Base-by-base conservation (phyloP, 2,797 vertebrate genomes). In the Ceryle rudis region DNA sequence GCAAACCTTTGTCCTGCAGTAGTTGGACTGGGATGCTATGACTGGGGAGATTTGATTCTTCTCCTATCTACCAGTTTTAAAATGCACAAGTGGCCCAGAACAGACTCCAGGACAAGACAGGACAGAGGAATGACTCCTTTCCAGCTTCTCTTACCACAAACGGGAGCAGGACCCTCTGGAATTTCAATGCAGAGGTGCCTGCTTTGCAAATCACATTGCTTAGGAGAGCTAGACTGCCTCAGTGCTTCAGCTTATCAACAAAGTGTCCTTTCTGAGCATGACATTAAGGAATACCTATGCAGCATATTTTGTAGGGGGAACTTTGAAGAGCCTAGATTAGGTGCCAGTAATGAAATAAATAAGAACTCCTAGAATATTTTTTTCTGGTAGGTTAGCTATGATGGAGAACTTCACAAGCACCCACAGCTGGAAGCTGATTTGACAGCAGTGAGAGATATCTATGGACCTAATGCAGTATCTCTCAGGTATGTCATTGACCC, bases 391-490 rank as follows among this genome's bases (percentile, higher is more conserved):
- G 98, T 99, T 96, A 99, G 98, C 96, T 99, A 98, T 67, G 99
- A 99, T 67, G 98, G 98, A 64, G 99, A 99, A 89, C 98, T 99
- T 93, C 98, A 99, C 95, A 99, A 99, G 88, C 99, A 99, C 81
- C 98, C 98, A 28, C 98, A 99, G 86, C 95, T 99, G 89, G 99
- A 99, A 80, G 98, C 99, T 65, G 99, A 99, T 97, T 95, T 99
- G 94, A 98, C 97, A 60, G 99, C 98, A 29, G 98, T 99, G 95
- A 98, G 98, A 97, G 99, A 99, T 95, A 96, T 99, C 94, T 99
- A 99, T 83, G 98, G 99, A 92, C 98, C 98, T 93, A 98, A 98
- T 86, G 99, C 99, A 97, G 99, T 99, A 96, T 99, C 99, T 98
- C 99, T 99, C 98, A 99, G 99, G 99, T 99, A 98, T 39, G 26